Evolutionary conservation across 2,113 vertebrate genomes (phyloP), one percentile per base, ranked within the genome.

Genomic region (Oreocharis arfaki): DNA sequence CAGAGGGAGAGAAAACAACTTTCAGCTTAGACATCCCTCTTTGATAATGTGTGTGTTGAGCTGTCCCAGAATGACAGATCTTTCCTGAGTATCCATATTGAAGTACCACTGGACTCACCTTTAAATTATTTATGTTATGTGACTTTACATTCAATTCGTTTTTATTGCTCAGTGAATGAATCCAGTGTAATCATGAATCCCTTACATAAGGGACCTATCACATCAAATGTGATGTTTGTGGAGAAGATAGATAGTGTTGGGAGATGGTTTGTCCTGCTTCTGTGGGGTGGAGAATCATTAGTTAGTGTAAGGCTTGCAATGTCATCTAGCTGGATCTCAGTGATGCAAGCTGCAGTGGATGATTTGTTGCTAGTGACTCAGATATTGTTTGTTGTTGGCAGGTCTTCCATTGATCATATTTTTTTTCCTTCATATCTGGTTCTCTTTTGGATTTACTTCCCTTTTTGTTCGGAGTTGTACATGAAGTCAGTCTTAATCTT

Each of bases 271-370:
- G 74, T 77, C 35, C 79, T 89, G n/a, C 16, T 52, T 81, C 6
- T 52, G 30, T 56, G 49, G 60, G 87, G 39, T 81, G 76, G 71
- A 63, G 76, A 69, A 70, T 89, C 77, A 9, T 13, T 74, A 42
- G 47, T 87, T 95, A 95, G 35, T 35, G 82, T n/a, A 64, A 32
- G 41, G 52, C 53, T 75, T 96, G 87, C 94, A 92, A 94, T 96
- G 94, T 91, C 89, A 95, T 91, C 95, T 82, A 82, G 56, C 93
- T 95, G 80, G 93, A 94, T 95, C 18, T 95, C 55, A 90, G 80
- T 95, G 96, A 75, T 71, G 91, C 52, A 96, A 95, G 35, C 22
- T 71, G n/a, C 28, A 52, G 27, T 37, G 41, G 47, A 53, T 87
- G 63, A 55, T 89, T 84, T 81, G 33, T 49, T 90, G 42, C 28